phyloP scores from a whole-genome alignment of 2,797 vertebrate species.

The Brachyrhaphis roseni region DNA sequence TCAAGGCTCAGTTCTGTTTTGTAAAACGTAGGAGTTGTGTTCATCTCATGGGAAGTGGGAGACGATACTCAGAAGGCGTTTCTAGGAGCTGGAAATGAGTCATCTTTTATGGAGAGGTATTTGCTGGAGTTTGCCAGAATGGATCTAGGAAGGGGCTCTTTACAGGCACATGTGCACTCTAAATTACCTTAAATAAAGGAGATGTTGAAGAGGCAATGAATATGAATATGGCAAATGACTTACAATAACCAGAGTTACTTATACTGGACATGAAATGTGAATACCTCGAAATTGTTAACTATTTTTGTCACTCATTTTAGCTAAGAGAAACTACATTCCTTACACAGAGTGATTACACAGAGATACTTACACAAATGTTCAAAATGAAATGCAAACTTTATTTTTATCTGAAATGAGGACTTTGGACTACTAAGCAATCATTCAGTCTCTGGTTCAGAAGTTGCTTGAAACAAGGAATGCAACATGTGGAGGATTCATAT shows the following conservation, averaged over 20 bases:
- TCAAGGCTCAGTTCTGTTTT: constrained; percentile 1
- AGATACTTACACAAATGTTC: too few species aligned
- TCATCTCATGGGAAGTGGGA: neutral
- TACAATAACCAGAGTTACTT: neutral
- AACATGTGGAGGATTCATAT: neutral
- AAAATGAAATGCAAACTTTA: neutral
- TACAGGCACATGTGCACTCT: neutral
- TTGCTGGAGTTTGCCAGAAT: neutral
- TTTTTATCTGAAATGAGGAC: neutral
- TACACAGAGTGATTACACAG: neutral
- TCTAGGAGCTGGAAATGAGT: neutral
- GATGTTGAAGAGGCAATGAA: neutral
- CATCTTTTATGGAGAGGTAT: neutral
- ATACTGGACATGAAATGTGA: neutral
- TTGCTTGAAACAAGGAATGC: neutral
- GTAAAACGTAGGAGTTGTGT: neutral
- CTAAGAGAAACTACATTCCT: neutral
- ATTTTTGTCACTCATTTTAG: neutral
- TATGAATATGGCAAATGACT: neutral
- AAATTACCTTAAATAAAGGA: neutral
- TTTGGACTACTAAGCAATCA: neutral
- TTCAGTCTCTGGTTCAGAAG: neutral
- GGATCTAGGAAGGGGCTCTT: neutral
- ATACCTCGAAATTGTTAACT: neutral
- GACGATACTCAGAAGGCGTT: neutral